A percentile compares a stretch with the other conserved stretches of the same genome.
phyloP scores from a whole-genome alignment of 1,140 invertebrate genomes.

The Neotoxoptera formosana region DNA sequence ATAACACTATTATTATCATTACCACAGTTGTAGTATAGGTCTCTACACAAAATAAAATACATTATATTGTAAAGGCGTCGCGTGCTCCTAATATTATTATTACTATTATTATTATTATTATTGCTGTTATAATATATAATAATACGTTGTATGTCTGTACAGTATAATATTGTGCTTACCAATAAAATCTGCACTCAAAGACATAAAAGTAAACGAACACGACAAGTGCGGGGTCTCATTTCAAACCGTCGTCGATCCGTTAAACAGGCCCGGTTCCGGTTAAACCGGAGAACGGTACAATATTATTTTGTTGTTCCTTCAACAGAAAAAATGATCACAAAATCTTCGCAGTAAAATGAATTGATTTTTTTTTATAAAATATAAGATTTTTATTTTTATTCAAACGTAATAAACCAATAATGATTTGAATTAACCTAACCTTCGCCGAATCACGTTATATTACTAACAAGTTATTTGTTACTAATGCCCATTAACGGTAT shows the following conservation, averaged over 20 bases:
- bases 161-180: background rate
- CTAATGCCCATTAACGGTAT: too few relatives aligned
- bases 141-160: background rate
- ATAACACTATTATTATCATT: conserved; percentile 11
- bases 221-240: too few relatives aligned
- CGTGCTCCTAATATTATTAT: background rate
- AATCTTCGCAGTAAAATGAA: background rate
- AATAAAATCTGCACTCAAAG: background rate
- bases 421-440: background rate
- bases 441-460: background rate
- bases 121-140: background rate
- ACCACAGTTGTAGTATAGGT: background rate
- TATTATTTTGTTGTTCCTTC: too few relatives aligned
- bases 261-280: background rate
- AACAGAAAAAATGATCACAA: background rate
- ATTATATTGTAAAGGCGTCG: background rate
- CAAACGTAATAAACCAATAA: background rate
- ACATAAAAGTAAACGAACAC: background rate
- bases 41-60: background rate
- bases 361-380: too few relatives aligned
- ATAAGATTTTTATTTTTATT: background rate
- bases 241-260: background rate
- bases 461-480: background rate
- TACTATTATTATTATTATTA: background rate
- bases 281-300: background rate